A percentile compares a stretch with the other conserved stretches of the same genome.
These are phyloP conservation scores for Montipora efflorescens DNA, from an alignment of 64 coral and sea anemone species.

Conservation along the genomic window DNA sequence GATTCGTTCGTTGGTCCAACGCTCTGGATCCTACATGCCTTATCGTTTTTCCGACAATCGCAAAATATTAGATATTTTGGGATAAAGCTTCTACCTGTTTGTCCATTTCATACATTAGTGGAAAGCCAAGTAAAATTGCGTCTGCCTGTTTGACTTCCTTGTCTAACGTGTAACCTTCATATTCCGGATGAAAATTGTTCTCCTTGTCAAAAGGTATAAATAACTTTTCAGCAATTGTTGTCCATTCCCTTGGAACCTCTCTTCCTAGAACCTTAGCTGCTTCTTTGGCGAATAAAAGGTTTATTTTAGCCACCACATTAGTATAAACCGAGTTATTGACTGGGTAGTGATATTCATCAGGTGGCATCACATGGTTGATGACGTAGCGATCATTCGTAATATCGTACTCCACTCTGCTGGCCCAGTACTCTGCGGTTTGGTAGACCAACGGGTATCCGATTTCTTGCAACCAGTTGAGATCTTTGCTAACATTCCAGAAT, in stretches of 20 bases:
- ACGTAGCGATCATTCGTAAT: conserved; percentile 63
- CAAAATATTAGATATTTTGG: too few species aligned
- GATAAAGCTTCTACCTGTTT: conserved; percentile 40
- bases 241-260: conserved; percentile 71
- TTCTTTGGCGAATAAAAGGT: conserved; percentile 83
- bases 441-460: conserved; percentile 77
- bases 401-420: conserved; percentile 83
- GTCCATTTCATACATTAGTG: conserved; percentile 90
- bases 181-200: conserved; percentile 87
- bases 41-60: too few species aligned
- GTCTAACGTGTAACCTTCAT: conserved; percentile 82
- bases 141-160: conserved; percentile 91
- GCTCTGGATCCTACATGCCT: too few species aligned
- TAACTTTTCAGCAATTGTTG: conserved; percentile 73
- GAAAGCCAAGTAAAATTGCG: conserved; percentile 87
- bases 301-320: conserved; percentile 92
- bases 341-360: conserved; percentile 93
- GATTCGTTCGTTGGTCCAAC: too few species aligned
- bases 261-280: conserved; percentile 57
- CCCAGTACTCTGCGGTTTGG: conserved; percentile 91
- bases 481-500: conserved; percentile 84
- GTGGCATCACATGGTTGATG: conserved; percentile 94
- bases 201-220: conserved; percentile 78
- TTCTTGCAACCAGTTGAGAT: conserved; percentile 71
- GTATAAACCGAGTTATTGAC: conserved; percentile 95